Percentiles rank a stretch among this genome's conserved stretches.
These are phyloP conservation scores for Ophion ventricosus DNA, from an alignment of 2,888 invertebrate genomes.

Conservation along the genomic window DNA sequence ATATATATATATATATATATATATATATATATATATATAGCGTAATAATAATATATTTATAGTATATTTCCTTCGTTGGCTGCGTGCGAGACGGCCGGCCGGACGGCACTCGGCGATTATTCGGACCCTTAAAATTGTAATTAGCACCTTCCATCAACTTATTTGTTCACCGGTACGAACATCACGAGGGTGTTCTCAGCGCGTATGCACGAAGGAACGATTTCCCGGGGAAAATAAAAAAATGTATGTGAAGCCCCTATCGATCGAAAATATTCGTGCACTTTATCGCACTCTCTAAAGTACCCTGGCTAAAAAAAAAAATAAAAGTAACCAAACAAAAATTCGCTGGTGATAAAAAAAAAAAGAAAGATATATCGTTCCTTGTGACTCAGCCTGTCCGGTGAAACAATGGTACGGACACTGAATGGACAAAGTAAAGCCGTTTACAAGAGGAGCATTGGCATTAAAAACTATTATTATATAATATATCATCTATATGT, in stretches of 20 bases:
- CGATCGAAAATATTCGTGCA: background rate
- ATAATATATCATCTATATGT: constrained; percentile 59
- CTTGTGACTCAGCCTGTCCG: constrained; percentile 55
- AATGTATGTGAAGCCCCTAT: background rate
- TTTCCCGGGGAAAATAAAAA: background rate
- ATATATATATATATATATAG: constrained; percentile 20
- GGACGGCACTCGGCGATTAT: constrained; percentile 71
- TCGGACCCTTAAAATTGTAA: constrained; percentile 73
- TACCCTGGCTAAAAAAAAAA: background rate
- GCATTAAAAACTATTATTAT: constrained; percentile 57
- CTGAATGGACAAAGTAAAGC: constrained; percentile 71
- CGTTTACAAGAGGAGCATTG: constrained; percentile 64
- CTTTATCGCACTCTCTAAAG: background rate
- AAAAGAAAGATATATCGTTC: constrained; percentile 17
- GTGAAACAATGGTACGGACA: constrained; percentile 69
- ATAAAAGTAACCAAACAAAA: background rate
- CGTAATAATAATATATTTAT: constrained; percentile 50
- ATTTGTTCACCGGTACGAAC: constrained; percentile 68
- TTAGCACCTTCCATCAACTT: constrained; percentile 81
- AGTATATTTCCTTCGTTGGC: constrained; percentile 63
- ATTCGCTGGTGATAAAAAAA: background rate
- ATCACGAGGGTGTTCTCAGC: constrained; percentile 35
- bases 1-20: constrained; percentile 18
- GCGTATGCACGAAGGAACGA: constrained; percentile 35
- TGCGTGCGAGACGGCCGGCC: constrained; percentile 67